A percentile compares a stretch with the other conserved stretches of the same genome.
phyloP scores from a whole-genome alignment of 2,888 invertebrate species.

The Apotomis betuletana region DNA sequence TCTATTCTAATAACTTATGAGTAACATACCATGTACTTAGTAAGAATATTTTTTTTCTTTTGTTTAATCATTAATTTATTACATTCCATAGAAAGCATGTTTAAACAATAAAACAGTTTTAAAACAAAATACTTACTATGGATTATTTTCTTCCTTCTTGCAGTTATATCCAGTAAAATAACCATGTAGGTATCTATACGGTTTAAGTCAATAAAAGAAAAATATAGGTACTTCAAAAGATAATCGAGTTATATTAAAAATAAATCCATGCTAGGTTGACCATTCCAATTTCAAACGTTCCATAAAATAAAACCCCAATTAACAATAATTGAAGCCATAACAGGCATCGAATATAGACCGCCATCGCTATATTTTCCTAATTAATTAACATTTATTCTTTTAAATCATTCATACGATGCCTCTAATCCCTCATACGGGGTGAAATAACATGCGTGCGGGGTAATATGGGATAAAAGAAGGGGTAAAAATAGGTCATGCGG shows the following conservation, averaged over 20 bases:
- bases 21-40: too few species aligned
- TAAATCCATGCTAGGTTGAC: conserved; percentile 11
- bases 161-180: too few species aligned
- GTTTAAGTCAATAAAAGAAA: too few species aligned
- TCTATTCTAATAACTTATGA: too few species aligned
- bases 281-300: conserved; percentile 26
- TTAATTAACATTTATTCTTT: conserved; percentile 77
- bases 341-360: conserved; percentile 62
- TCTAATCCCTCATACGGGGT: conserved; percentile 53
- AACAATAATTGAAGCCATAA: conserved; percentile 42
- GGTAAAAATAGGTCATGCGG: conserved; percentile 79
- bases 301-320: conserved; percentile 33
- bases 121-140: too few species aligned
- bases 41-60: too few species aligned
- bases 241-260: neutral
- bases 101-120: too few species aligned
- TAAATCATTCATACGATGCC: conserved; percentile 66
- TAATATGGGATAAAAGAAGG: conserved; percentile 55
- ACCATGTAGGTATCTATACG: too few species aligned
- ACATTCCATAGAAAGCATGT: too few species aligned
- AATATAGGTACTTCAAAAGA: too few species aligned
- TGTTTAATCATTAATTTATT: too few species aligned
- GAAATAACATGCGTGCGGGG: conserved; percentile 64
- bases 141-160: too few species aligned
- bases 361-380: conserved; percentile 68